Conservation (phyloP, 2,113 vertebrate genomes). For the Todiramphus saurophagus region DNA sequence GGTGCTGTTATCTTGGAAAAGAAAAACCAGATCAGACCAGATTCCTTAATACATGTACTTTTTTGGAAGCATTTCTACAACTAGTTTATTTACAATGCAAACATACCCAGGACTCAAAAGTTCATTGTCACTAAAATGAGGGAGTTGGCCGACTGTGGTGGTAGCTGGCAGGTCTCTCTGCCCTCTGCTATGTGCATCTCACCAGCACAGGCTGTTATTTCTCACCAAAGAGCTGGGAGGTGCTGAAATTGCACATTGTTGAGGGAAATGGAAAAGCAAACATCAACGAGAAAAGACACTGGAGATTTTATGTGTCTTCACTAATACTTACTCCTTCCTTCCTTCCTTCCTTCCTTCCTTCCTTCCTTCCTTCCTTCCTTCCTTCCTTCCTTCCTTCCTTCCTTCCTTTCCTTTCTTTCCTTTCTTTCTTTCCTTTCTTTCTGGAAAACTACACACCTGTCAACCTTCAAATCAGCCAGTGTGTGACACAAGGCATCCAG, state of each 20-base stretch:
- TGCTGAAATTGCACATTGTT: background rate
- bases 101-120: background rate
- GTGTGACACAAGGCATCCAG: background rate
- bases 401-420: background rate
- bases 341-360: background rate
- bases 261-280: background rate
- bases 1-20: background rate
- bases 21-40: background rate
- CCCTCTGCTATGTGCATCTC: background rate
- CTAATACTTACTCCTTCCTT: background rate
- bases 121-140: background rate
- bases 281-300: background rate
- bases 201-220: background rate
- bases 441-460: background rate
- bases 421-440: background rate
- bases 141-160: background rate
- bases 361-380: background rate
- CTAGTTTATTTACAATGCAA: background rate
- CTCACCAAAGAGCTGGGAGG: background rate
- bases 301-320: background rate
- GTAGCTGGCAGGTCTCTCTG: background rate
- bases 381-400: too few relatives aligned
- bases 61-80: background rate
- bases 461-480: background rate
- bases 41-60: background rate